A percentile compares a stretch with the other conserved stretches of the same genome.
These are phyloP conservation scores for Cataglyphis altisquamis DNA, from an alignment of 2,888 invertebrate genomes.

Conservation along the genomic window DNA sequence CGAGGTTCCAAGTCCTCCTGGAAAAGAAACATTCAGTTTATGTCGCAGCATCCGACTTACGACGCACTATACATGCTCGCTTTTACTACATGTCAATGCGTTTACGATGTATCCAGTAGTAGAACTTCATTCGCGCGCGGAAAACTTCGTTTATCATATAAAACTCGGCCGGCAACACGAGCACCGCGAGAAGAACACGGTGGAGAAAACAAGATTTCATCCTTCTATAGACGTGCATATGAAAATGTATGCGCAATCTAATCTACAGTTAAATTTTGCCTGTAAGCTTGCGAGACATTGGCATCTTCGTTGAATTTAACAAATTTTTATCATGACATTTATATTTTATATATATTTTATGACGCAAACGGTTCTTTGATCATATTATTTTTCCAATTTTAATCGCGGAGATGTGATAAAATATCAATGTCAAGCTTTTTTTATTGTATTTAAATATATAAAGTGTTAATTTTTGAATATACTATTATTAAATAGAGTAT, in stretches of 20 bases:
- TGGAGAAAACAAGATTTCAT: constrained; percentile 37
- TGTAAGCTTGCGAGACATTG: background rate
- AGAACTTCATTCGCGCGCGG: constrained; percentile 20
- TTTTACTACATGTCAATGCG: background rate
- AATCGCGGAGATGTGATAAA: background rate
- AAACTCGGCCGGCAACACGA: constrained; percentile 22
- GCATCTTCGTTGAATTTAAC: background rate
- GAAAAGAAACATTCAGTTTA: constrained; percentile 59
- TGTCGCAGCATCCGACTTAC: constrained; percentile 33
- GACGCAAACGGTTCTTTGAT: background rate
- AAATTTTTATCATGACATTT: background rate
- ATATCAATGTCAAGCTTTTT: background rate
- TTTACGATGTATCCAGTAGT: background rate
- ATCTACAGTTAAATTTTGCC: constrained; percentile 10
- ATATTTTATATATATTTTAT: background rate
- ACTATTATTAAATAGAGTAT: background rate
- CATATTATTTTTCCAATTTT: background rate
- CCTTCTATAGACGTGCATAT: background rate
- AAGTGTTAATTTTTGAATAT: background rate
- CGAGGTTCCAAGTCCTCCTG: constrained; percentile 80
- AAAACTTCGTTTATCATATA: constrained; percentile 39
- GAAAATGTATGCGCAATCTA: constrained; percentile 22
- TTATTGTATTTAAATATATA: background rate
- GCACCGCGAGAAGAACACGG: background rate
- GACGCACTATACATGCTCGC: background rate